Base-by-base conservation (phyloP, 2,888 invertebrate genomes). In the Drosophila mimetica region DNA sequence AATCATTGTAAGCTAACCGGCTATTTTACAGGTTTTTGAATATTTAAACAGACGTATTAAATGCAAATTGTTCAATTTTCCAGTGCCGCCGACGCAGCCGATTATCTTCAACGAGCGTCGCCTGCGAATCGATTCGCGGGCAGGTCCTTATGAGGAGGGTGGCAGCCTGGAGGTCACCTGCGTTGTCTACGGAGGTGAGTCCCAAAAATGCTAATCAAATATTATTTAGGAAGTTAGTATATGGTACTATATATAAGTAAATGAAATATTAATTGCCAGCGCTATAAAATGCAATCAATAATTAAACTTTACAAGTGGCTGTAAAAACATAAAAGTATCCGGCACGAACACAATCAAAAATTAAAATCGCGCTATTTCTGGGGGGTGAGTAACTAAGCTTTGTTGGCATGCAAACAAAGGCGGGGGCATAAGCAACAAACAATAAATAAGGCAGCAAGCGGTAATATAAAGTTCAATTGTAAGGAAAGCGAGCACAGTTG, bases 121-220 rank as follows among this genome's bases (percentile, higher is more conserved):
- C 34, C 93, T 94, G 83, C 93, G 95, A 32, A 92, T 93, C 70
- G 90, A 91, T 74, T 92, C 93, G 7, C 91, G 93, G 16, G 95
- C 95, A 37, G 95, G 95, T 48, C 95, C 95, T 22, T 95, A 95
- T 87, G 94, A 94, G 81, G 95, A 95, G 91, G 95, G 94, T 37
- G 93, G 94, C 48, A 94, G 94, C 78, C 93, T 95, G 92, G 94
- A 93, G 88, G 93, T 96, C 63, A 95, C 94, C 67, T 96, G 96
- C 89, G 93, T 95, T 79, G 95, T 95, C 71, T 93, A 93, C 64
- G 95, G 95, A 90, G 96, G 96, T 95, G 92, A 93, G 93, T 91
- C 59, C 37, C 44, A 39, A 16, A 14, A 71, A 52, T 50, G 18
- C 46, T 47, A 47, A 48, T 41, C 28, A n/a, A n/a, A n/a, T n/a